Percentiles rank a stretch among this genome's conserved stretches.
These are phyloP conservation scores for Macrotis lagotis DNA, from an alignment of 2,113 vertebrate genomes.

Conservation along the genomic window DNA sequence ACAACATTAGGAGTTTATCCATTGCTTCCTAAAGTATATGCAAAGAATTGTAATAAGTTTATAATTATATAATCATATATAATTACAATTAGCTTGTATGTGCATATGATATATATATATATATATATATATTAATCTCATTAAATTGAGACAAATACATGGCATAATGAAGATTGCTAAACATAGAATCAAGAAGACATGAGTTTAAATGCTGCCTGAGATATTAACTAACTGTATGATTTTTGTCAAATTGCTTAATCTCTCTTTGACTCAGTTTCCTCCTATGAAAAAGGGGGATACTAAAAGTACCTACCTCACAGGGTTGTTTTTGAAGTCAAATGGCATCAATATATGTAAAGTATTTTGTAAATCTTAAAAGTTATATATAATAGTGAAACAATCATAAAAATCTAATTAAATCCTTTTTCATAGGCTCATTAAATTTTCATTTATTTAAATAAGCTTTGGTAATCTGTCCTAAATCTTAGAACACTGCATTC, in stretches of 20 bases:
- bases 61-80: not conserved
- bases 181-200: not conserved
- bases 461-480: not conserved
- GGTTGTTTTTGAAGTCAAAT: not conserved
- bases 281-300: not conserved
- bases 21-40: constrained; percentile 14
- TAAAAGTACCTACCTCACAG: not conserved
- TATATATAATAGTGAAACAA: not conserved
- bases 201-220: not conserved
- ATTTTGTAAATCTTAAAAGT: not conserved
- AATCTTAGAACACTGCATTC: not conserved
- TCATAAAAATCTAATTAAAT: constrained; percentile 10
- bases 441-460: constrained; percentile 13
- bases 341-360: not conserved
- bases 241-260: not conserved
- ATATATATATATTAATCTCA: not conserved
- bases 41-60: not conserved
- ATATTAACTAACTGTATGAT: not conserved
- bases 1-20: constrained; percentile 19
- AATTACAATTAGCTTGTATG: not conserved
- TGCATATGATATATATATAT: not conserved
- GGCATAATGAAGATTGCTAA: not conserved
- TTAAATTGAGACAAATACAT: not conserved
- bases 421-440: not conserved
- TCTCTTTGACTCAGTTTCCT: not conserved